A percentile compares a stretch with the other conserved stretches of the same genome.
Conservation (phyloP, 2,113 vertebrate genomes). For the Callocephalon fimbriatum region DNA sequence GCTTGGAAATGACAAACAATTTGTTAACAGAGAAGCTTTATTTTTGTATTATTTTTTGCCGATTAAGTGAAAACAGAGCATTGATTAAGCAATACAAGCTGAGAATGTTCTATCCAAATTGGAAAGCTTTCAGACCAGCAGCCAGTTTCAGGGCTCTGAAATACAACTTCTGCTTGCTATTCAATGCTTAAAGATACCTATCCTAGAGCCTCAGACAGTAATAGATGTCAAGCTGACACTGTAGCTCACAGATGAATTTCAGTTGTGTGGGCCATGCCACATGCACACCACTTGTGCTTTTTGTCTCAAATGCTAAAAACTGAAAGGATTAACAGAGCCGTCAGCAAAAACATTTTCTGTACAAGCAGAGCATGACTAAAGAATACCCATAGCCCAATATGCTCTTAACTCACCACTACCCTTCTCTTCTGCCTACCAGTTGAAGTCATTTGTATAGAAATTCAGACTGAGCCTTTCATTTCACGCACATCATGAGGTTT, state of each 20-base stretch:
- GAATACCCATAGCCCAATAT: background rate
- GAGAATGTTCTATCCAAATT: constrained; percentile 13
- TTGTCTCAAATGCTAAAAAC: background rate
- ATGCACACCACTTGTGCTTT: background rate
- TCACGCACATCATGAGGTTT: background rate
- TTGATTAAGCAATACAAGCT: constrained; percentile 35
- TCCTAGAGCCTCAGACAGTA: background rate
- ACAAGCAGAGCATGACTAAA: background rate
- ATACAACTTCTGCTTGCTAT: background rate
- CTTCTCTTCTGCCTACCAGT: background rate
- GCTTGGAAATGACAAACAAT: constrained; percentile 12
- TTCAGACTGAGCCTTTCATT: background rate
- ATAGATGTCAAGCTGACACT: background rate
- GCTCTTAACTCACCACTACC: background rate
- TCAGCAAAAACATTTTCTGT: background rate
- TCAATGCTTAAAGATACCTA: background rate
- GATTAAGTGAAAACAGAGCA: background rate
- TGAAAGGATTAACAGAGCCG: constrained; percentile 22
- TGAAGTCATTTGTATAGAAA: background rate
- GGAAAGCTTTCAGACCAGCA: background rate
- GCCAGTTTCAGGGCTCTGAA: constrained; percentile 19
- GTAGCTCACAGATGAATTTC: background rate
- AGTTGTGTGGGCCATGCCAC: background rate
- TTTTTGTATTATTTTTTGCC: background rate
- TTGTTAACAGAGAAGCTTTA: constrained; percentile 14